Evolutionary conservation across 2,113 vertebrate genomes (phyloP).

Genomic region (Porphyrio hochstetteri): DNA sequence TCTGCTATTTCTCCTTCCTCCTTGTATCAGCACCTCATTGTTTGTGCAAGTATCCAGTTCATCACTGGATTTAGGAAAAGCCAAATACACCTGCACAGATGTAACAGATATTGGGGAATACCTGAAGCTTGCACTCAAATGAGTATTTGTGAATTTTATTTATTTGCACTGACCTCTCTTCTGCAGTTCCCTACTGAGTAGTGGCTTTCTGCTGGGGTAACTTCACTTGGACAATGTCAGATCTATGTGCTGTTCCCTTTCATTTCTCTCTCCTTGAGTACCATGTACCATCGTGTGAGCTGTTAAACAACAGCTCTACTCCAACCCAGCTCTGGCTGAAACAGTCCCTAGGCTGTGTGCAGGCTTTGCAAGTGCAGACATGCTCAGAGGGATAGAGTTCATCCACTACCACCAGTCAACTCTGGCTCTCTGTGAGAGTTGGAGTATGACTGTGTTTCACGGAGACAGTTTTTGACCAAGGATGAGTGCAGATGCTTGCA

Average conservation of each 20-base stretch:
- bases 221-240: not conserved
- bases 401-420: not conserved
- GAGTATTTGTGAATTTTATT: not conserved
- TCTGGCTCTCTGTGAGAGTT: not conserved
- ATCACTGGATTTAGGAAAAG: not conserved
- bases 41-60: not conserved
- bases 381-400: not conserved
- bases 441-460: not conserved
- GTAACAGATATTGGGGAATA: not conserved
- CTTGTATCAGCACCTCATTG: not conserved
- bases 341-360: not conserved
- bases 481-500: not conserved
- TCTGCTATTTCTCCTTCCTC: not conserved
- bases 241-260: not conserved
- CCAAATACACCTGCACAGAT: not conserved
- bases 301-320: not conserved
- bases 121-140: not conserved
- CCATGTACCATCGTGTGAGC: not conserved
- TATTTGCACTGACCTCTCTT: not conserved
- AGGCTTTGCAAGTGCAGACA: not conserved
- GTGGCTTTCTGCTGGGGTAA: not conserved
- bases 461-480: not conserved
- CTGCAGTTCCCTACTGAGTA: not conserved
- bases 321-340: not conserved
- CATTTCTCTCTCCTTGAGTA: not conserved